Conservation (phyloP, 2,888 invertebrate species). For the Pterostichus niger region DNA sequence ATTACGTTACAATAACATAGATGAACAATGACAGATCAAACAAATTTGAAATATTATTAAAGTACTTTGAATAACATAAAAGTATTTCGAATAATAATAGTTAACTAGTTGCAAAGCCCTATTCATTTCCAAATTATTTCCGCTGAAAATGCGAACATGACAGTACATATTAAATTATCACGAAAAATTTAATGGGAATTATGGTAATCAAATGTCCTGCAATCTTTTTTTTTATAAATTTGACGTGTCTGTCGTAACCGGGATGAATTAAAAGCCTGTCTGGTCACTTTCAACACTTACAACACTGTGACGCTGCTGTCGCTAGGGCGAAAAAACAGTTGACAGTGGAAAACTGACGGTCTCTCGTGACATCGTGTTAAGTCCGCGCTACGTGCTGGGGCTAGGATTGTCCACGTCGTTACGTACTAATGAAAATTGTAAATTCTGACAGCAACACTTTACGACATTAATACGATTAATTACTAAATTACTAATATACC, state of each 20-base stretch:
- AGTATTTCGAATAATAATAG: not conserved
- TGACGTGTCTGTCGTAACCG: conserved; percentile 17
- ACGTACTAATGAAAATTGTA: conserved; percentile 28
- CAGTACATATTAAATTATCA: conserved; percentile 41
- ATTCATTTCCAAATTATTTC: conserved; percentile 30
- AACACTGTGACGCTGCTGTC: conserved; percentile 5
- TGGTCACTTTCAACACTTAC: conserved; percentile 36
- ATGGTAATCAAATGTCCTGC: conserved; percentile 29
- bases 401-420: not conserved
- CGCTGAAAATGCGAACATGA: conserved; percentile 23
- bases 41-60: conserved; percentile 20
- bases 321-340: conserved; percentile 41
- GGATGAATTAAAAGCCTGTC: conserved; percentile 37
- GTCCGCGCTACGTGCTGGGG: not conserved
- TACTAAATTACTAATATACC: too few species aligned
- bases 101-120: not conserved
- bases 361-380: conserved; percentile 16
- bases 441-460: conserved; percentile 3
- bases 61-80: conserved; percentile 1
- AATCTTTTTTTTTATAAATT: conserved; percentile 46
- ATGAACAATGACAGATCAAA: conserved; percentile 12
- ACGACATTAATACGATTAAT: conserved; percentile 27
- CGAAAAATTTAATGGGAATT: conserved; percentile 36
- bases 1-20: conserved; percentile 16
- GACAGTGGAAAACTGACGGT: conserved; percentile 12